phyloP scores from a whole-genome alignment of 2,113 vertebrate species.

The Piprites chloris region DNA sequence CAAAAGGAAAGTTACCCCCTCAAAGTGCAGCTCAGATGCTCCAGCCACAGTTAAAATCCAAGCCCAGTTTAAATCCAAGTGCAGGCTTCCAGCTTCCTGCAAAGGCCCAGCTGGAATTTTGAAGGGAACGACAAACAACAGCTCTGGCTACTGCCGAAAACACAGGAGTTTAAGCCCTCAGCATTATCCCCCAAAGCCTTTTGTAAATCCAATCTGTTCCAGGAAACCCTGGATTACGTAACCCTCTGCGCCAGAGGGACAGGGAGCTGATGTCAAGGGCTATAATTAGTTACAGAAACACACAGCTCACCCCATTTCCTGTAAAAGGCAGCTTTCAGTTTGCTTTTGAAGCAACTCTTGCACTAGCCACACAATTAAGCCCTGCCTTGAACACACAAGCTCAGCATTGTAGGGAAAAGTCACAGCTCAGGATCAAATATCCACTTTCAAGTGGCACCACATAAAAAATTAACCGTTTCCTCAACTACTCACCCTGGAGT shows the following conservation, averaged over 20 bases:
- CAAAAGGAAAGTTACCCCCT: background rate
- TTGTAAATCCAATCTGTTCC: background rate
- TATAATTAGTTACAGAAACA: background rate
- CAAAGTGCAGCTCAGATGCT: background rate
- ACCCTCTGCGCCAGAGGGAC: background rate
- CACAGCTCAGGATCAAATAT: accelerated
- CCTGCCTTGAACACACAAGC: background rate
- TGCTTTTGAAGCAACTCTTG: background rate
- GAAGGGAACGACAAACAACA: background rate
- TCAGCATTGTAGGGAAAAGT: background rate
- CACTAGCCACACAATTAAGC: background rate
- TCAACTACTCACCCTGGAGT: background rate
- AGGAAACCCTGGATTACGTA: background rate
- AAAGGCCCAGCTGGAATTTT: background rate
- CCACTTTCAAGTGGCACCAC: background rate
- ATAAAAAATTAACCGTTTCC: accelerated
- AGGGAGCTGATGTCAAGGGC: background rate
- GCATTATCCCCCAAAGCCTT: background rate
- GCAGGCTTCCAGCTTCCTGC: background rate
- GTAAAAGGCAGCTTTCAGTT: background rate
- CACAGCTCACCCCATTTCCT: background rate
- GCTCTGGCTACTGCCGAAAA: background rate
- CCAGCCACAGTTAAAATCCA: background rate
- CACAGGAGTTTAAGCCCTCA: background rate
- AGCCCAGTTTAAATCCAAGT: background rate